A percentile compares a stretch with the other conserved stretches of the same genome.
phyloP scores from a whole-genome alignment of 1,140 invertebrate genomes.

The Lineus longissimus region DNA sequence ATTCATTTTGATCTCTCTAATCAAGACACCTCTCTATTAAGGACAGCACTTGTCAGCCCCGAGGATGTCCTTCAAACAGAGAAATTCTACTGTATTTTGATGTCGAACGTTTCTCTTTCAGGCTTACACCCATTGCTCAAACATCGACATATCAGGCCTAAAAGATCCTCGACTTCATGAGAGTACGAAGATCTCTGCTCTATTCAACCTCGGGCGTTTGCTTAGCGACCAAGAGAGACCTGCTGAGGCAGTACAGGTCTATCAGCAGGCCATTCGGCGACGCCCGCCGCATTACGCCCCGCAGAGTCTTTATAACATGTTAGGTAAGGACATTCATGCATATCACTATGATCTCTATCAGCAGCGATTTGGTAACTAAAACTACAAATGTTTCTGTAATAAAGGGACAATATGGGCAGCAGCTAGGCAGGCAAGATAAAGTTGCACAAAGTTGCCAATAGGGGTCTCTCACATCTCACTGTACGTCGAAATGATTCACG shows the following conservation, averaged over 20 bases:
- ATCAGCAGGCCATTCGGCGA: slow-evolving; percentile 77
- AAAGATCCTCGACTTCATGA: slow-evolving; percentile 88
- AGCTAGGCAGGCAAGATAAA: too few species aligned
- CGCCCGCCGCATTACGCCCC: slow-evolving; percentile 78
- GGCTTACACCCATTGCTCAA: slow-evolving; percentile 73
- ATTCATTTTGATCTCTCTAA: too few species aligned
- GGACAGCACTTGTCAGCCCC: neutral
- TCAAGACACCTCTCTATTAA: too few species aligned
- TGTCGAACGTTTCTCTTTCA: slow-evolving; percentile 21
- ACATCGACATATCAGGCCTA: slow-evolving; percentile 78
- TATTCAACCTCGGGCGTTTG: slow-evolving; percentile 85
- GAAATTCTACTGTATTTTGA: neutral
- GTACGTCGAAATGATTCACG: too few species aligned
- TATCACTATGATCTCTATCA: too few species aligned
- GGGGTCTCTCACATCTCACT: too few species aligned
- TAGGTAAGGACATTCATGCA: slow-evolving; percentile 54
- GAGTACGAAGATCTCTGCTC: slow-evolving; percentile 80
- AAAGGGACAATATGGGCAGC: too few species aligned
- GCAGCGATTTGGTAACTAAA: too few species aligned
- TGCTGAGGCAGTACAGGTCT: slow-evolving; percentile 79
- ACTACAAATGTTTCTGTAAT: too few species aligned
- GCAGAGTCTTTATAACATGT: slow-evolving; percentile 79
- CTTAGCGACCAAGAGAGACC: slow-evolving; percentile 81
- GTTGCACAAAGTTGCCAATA: too few species aligned
- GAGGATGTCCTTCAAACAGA: neutral